Conservation (phyloP, 2,797 vertebrate species). For the Crocidura indochinensis region DNA sequence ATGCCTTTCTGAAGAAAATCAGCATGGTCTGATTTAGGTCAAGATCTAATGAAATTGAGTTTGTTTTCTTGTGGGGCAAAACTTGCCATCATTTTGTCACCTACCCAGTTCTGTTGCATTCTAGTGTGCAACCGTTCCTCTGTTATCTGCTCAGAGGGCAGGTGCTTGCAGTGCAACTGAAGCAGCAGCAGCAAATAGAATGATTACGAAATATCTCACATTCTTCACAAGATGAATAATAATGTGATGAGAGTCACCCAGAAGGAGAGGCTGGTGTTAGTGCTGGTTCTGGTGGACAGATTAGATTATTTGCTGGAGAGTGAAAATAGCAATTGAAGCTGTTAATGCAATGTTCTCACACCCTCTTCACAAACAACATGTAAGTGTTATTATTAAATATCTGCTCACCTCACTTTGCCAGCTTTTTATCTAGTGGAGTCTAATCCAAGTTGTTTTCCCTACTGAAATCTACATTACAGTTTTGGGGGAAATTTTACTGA, state of each 20-base stretch:
- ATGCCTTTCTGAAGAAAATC: not conserved
- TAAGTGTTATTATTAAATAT: conserved; percentile 42
- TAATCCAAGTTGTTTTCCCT: conserved; percentile 9
- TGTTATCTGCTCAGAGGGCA: conserved; percentile 55
- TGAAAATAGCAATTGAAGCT: conserved; percentile 39
- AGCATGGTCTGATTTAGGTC: conserved; percentile 24
- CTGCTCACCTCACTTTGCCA: not conserved
- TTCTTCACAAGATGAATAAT: conserved; percentile 64
- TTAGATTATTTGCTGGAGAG: conserved; percentile 26
- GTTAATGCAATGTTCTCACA: not conserved
- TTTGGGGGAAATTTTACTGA: not conserved
- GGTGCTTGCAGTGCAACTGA: conserved; percentile 43
- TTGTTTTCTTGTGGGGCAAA: conserved; percentile 2
- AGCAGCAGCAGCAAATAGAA: conserved; percentile 61
- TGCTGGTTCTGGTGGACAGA: not conserved
- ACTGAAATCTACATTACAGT: conserved; percentile 59
- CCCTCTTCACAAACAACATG: not conserved
- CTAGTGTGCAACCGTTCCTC: not conserved
- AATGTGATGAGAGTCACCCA: conserved; percentile 38
- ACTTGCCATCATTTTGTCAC: conserved; percentile 17
- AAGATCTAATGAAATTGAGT: conserved; percentile 33
- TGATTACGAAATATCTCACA: conserved; percentile 43
- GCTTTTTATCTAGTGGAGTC: conserved; percentile 33
- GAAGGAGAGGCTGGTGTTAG: conserved; percentile 17
- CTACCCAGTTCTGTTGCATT: not conserved